Conservation (phyloP, 2,888 invertebrate genomes). For the Pseudococcus longispinus region DNA sequence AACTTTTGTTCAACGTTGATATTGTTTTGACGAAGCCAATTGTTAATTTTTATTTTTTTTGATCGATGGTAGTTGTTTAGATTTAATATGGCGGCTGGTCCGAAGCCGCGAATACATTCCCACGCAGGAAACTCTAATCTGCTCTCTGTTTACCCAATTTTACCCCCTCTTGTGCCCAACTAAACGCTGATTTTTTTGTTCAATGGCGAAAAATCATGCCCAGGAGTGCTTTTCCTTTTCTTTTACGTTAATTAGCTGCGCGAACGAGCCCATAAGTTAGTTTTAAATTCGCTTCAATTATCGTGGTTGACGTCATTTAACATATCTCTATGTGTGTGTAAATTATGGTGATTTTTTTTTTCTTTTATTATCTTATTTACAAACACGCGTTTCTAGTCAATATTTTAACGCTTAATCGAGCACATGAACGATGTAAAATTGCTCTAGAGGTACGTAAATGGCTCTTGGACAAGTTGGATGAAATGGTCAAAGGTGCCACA, state of each 20-base stretch:
- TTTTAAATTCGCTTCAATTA: conserved; percentile 14
- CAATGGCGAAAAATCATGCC: not conserved
- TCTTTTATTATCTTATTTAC: not conserved
- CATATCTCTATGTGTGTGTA: not conserved
- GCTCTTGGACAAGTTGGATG: not conserved
- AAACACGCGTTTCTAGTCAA: conserved; percentile 14
- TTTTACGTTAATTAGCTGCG: not conserved
- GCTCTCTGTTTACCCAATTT: not conserved
- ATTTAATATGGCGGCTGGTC: not conserved
- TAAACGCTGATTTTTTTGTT: not conserved
- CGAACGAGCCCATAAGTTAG: not conserved
- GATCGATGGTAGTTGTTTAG: not conserved
- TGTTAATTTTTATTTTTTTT: not conserved
- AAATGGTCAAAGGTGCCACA: not conserved
- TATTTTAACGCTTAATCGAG: conserved; percentile 17
- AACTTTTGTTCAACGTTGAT: not conserved
- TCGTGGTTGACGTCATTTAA: not conserved
- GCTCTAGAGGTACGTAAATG: not conserved
- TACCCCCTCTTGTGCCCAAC: not conserved
- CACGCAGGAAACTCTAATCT: not conserved
- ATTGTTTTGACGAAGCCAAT: not conserved
- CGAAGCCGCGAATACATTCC: not conserved
- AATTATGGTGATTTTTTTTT: not conserved
- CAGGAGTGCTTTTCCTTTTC: not conserved
- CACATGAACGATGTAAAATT: not conserved